Conservation (phyloP, 2,113 vertebrate species). For the Gasterosteus nipponicus region DNA sequence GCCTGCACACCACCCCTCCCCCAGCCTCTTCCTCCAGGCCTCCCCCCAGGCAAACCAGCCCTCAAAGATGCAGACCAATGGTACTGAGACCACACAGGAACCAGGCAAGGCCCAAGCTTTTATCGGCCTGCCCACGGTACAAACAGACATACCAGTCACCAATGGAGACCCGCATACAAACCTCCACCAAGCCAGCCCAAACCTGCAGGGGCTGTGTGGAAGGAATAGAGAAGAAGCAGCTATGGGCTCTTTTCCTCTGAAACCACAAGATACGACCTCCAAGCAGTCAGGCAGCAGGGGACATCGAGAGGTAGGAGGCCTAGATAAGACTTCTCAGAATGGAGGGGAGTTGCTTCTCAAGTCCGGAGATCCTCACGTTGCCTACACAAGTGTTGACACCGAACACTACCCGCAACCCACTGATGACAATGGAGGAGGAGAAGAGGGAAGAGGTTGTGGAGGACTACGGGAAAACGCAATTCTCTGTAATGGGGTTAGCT, state of each 20-base stretch:
- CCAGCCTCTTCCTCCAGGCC: conserved; percentile 95
- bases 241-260: conserved; percentile 61
- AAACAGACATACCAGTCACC: conserved; percentile 85
- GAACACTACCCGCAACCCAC: conserved; percentile 91
- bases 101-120: conserved; percentile 70
- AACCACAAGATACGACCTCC: conserved; percentile 45
- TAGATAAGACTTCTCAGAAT: conserved; percentile 79
- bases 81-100: conserved; percentile 65
- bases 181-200: conserved; percentile 72
- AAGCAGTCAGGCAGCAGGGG: conserved; percentile 76
- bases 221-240: conserved; percentile 81
- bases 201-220: conserved; percentile 84
- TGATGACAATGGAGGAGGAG: conserved; percentile 61
- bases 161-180: conserved; percentile 75
- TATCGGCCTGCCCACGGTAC: conserved; percentile 80
- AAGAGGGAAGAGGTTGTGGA: conserved; percentile 47
- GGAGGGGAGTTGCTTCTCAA: conserved; percentile 88
- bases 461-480: conserved; percentile 63
- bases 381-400: conserved; percentile 81
- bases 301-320: conserved; percentile 64
- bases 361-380: conserved; percentile 86
- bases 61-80: conserved; percentile 69
- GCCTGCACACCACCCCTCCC: conserved; percentile 88
- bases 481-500: conserved; percentile 82
- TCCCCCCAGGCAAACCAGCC: conserved; percentile 84